Evolutionary conservation across 2,797 vertebrate species (phyloP).

Genomic region (Triplophysa yarkandensis): DNA sequence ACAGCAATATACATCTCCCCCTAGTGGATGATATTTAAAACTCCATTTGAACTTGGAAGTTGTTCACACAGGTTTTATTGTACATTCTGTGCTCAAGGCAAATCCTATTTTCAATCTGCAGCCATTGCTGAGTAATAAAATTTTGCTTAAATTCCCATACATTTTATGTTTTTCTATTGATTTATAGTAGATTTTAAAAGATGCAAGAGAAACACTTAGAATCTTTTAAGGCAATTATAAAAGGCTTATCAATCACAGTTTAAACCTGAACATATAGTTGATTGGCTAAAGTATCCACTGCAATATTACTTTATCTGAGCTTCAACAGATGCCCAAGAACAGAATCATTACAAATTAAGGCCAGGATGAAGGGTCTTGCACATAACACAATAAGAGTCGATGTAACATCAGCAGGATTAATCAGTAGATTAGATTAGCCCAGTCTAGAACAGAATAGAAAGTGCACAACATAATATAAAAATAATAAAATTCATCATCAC

Average conservation of each 20-base stretch:
- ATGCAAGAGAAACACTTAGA: background rate
- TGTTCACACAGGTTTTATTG: constrained; percentile 11
- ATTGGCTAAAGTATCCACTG: background rate
- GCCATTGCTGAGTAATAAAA: background rate
- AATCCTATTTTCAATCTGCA: background rate
- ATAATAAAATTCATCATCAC: no score
- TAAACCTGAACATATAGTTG: background rate
- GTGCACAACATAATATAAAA: no score
- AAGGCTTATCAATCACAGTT: background rate
- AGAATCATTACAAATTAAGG: constrained; percentile 76
- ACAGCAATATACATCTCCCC: no score
- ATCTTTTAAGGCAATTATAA: background rate
- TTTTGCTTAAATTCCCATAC: background rate
- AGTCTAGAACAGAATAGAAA: no score
- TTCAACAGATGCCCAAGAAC: constrained; percentile 68
- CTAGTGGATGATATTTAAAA: constrained; percentile 56
- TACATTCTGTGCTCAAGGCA: background rate
- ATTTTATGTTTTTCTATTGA: background rate
- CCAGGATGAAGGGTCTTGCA: constrained; percentile 53
- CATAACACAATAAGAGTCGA: background rate
- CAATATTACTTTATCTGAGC: constrained; percentile 59
- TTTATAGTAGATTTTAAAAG: background rate
- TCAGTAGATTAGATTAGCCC: no score
- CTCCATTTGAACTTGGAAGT: background rate
- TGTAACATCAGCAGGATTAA: no score